Conservation (phyloP, 2,888 invertebrate species). For the Zootermopsis nevadensis region DNA sequence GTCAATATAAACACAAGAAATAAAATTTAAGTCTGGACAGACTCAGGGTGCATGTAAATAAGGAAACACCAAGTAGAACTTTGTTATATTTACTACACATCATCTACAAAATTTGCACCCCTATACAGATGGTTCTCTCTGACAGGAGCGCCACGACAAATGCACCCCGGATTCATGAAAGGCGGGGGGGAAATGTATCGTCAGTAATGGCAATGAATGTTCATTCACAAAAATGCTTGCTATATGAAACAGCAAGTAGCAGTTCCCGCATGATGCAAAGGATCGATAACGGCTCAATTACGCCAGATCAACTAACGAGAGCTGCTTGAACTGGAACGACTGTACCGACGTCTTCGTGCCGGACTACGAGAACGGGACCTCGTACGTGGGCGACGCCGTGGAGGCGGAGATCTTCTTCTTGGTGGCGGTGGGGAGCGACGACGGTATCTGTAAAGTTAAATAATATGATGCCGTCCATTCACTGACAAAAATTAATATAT, state of each 20-base stretch:
- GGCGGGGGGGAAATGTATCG: too few species aligned
- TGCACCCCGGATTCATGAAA: too few species aligned
- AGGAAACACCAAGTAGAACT: too few species aligned
- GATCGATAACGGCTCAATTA: not conserved
- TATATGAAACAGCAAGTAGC: not conserved
- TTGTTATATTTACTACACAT: too few species aligned
- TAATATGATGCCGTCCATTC: not conserved
- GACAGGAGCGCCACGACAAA: too few species aligned
- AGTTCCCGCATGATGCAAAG: not conserved
- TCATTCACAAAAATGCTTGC: not conserved
- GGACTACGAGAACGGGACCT: conserved; percentile 69
- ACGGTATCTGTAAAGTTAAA: conserved; percentile 53
- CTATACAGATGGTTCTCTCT: too few species aligned
- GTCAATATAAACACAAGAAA: too few species aligned
- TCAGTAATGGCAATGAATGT: not conserved
- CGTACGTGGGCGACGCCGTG: conserved; percentile 65
- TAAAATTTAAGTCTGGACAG: too few species aligned
- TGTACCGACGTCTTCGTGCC: conserved; percentile 74
- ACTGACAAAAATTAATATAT: not conserved
- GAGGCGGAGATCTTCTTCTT: conserved; percentile 63
- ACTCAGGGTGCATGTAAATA: too few species aligned
- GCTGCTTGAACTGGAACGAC: conserved; percentile 73
- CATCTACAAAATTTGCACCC: too few species aligned
- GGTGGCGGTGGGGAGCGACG: conserved; percentile 64
- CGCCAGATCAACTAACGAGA: conserved; percentile 42